These are phyloP conservation scores for Rhopilema esculentum DNA, from an alignment of 30 jellyfish, hydroid and myxozoan genomes.

Conservation along the genomic window DNA sequence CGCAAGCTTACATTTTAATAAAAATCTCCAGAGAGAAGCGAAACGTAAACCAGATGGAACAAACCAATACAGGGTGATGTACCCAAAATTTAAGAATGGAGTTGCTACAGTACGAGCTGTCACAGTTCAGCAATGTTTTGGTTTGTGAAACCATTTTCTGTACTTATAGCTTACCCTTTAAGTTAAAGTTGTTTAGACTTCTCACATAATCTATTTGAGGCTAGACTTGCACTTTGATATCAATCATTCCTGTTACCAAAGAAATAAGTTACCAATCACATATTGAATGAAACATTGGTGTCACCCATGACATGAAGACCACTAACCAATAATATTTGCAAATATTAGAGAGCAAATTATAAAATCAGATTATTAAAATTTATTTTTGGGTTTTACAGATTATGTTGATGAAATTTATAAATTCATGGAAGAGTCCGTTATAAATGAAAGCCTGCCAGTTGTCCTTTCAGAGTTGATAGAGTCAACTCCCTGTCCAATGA, in stretches of 20 bases:
- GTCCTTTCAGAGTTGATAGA: neutral
- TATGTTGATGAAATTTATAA: conserved; percentile 10
- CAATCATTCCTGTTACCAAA: neutral
- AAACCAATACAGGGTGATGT: conserved; percentile 4
- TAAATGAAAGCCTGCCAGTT: neutral
- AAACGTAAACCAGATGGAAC: conserved; percentile 43
- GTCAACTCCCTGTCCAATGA: conserved; percentile 1
- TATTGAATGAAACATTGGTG: conserved; percentile 8
- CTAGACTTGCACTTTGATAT: neutral
- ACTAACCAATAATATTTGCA: neutral
- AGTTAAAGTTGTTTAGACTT: neutral
- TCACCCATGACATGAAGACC: neutral
- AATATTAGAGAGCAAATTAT: neutral
- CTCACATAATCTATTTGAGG: neutral
- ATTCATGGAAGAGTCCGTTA: conserved; percentile 2
- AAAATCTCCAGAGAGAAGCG: conserved; percentile 42
- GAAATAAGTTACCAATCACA: neutral
- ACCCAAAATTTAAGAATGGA: conserved; percentile 51
- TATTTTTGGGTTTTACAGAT: neutral
- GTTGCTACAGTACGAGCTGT: conserved; percentile 37
- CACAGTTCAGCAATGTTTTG: conserved; percentile 12
- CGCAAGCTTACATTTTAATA: conserved; percentile 51
- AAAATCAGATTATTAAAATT: neutral
- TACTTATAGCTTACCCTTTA: neutral
- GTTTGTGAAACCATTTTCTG: conserved; percentile 3